phyloP scores from a whole-genome alignment of 2,888 invertebrate genomes.

The Thysanoteuthis rhombus region DNA sequence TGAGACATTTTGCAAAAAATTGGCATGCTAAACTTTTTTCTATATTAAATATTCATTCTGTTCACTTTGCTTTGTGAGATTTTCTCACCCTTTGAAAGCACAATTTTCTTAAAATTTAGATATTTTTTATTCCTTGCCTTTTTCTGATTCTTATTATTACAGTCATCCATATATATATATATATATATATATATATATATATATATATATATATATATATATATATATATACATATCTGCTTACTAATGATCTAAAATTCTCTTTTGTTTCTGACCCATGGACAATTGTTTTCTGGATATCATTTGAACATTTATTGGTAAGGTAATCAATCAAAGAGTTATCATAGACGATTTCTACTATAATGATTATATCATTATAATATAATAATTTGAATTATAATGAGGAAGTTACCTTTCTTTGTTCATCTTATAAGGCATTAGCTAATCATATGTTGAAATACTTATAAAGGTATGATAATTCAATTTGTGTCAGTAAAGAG shows the following conservation, averaged over 20 bases:
- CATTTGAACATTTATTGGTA: neutral
- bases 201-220: too few relatives aligned
- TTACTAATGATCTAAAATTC: neutral
- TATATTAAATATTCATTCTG: neutral
- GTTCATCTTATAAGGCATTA: neutral
- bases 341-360: neutral
- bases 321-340: neutral
- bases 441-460: neutral
- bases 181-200: too few relatives aligned
- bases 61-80: neutral
- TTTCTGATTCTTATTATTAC: neutral
- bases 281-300: neutral
- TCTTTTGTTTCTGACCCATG: neutral
- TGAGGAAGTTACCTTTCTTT: neutral
- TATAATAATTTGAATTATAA: neutral
- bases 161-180: too few relatives aligned
- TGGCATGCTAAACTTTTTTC: constrained; percentile 12
- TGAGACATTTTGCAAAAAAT: neutral
- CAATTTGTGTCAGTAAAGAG: neutral
- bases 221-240: neutral
- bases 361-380: neutral
- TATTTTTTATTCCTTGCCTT: neutral
- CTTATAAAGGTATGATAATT: neutral
- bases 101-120: neutral
- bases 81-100: neutral